Evolutionary conservation across 2,888 invertebrate genomes (phyloP), one percentile per base, ranked within the genome.

Genomic region (Trichogramma evanescens): DNA sequence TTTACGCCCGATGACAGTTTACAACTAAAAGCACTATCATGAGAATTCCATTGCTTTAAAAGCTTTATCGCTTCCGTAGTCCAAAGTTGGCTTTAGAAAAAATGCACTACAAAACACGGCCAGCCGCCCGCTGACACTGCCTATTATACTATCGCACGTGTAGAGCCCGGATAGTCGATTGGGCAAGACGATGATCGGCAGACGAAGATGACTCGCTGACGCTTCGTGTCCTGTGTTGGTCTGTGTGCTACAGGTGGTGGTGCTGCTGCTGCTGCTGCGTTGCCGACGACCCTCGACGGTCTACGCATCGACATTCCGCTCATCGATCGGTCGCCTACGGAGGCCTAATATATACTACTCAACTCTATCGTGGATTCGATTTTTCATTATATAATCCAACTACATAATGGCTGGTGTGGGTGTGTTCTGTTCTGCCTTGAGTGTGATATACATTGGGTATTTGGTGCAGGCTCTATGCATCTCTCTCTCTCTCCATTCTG

Each of bases 281-380:
- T 7, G 39, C 5, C 40, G 1, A 13, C 10, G 6, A 48, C 10
- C 59, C 7, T 40, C 52, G 7, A 56, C n/a, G 46, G 26, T 26
- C 72, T 74, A 59, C 72, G 74, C 66, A 70, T 74, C 64, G 75
- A 77, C 67, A 76, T 77, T 70, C 76, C 76, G 66, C 70, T 71
- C 64, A 76, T 76, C 66, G 75, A 75, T 66, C 76, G 74, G 62
- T 66, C 26, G 26, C 26, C 26, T 26, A 26, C 26, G 26, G 26
- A 26, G 26, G 26, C 26, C 26, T 26, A 26, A 26, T 26, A 26
- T 26, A 26, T 26, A 26, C 26, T 26, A 26, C 26, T 26, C 26
- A 26, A 26, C 26, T 26, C 26, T 1, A 26, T 26, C 26, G 26
- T 26, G 26, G 26, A 26, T 26, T 26, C 26, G 26, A 26, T 26